A percentile compares a stretch with the other conserved stretches of the same genome.
phyloP scores from a whole-genome alignment of 2,797 vertebrate species.

The Cossypha heuglini region DNA sequence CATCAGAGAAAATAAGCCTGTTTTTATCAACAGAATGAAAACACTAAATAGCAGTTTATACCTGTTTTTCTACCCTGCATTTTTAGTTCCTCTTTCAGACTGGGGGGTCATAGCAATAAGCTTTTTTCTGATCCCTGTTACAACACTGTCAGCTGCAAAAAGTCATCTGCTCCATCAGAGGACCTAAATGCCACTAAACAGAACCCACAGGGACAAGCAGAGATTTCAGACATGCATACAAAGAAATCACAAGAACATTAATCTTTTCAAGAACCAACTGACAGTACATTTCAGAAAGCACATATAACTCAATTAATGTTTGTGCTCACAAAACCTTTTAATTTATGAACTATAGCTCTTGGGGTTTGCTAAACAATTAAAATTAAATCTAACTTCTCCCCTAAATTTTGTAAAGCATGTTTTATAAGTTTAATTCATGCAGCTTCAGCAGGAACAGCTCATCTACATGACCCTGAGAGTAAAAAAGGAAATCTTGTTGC shows the following conservation, averaged over 20 bases:
- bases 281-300: conserved; percentile 48
- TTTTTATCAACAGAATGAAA: conserved; percentile 30
- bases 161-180: conserved; percentile 50
- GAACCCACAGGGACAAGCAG: background rate
- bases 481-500: conserved; percentile 20
- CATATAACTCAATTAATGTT: conserved; percentile 46
- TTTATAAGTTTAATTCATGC: conserved; percentile 43
- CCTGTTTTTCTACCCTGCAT: background rate
- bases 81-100: background rate
- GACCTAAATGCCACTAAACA: conserved; percentile 49
- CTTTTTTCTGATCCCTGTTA: conserved; percentile 10
- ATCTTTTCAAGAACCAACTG: conserved; percentile 53
- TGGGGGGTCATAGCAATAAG: background rate
- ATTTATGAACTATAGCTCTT: conserved; percentile 40
- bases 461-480: background rate
- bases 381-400: conserved; percentile 42
- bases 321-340: conserved; percentile 32
- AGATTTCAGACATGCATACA: background rate
- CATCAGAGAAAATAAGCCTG: background rate
- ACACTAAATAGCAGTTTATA: background rate
- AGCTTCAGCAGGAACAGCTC: conserved; percentile 18
- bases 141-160: conserved; percentile 32
- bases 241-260: conserved; percentile 39
- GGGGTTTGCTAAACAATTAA: conserved; percentile 38
- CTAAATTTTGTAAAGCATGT: conserved; percentile 30